A percentile compares a stretch with the other conserved stretches of the same genome.
Evolutionary conservation across 2,888 invertebrate genomes (phyloP).

Genomic region (Xylota segnis): DNA sequence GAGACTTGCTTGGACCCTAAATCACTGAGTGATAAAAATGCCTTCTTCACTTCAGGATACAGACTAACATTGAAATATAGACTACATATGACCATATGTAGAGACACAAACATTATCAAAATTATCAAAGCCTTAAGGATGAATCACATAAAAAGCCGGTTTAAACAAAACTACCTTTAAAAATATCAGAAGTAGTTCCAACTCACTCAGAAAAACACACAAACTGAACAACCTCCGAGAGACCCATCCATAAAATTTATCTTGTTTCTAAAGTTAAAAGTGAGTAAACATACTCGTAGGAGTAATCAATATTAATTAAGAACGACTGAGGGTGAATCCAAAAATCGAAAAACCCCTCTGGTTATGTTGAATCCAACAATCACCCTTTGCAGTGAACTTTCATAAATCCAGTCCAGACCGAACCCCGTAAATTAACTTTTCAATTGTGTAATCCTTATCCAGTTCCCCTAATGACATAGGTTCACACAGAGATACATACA

Average conservation of each 20-base stretch:
- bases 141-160: too few species aligned
- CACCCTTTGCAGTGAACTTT: not conserved
- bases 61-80: too few species aligned
- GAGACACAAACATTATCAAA: too few species aligned
- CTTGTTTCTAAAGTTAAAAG: not conserved
- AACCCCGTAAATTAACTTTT: not conserved
- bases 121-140: too few species aligned
- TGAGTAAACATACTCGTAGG: not conserved
- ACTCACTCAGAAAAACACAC: too few species aligned
- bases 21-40: too few species aligned
- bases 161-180: too few species aligned
- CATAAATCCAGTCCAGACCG: not conserved
- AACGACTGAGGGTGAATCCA: not conserved
- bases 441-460: not conserved
- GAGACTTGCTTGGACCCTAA: too few species aligned
- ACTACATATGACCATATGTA: too few species aligned
- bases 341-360: not conserved
- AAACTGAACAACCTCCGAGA: not conserved
- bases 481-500: not conserved
- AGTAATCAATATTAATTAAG: not conserved
- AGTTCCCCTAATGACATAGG: not conserved
- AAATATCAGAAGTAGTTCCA: too few species aligned
- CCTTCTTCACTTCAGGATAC: too few species aligned
- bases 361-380: not conserved
- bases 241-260: not conserved